Evolutionary conservation across 1,140 invertebrate genomes (phyloP).

Genomic region (Drosophila nigrodunni): DNA sequence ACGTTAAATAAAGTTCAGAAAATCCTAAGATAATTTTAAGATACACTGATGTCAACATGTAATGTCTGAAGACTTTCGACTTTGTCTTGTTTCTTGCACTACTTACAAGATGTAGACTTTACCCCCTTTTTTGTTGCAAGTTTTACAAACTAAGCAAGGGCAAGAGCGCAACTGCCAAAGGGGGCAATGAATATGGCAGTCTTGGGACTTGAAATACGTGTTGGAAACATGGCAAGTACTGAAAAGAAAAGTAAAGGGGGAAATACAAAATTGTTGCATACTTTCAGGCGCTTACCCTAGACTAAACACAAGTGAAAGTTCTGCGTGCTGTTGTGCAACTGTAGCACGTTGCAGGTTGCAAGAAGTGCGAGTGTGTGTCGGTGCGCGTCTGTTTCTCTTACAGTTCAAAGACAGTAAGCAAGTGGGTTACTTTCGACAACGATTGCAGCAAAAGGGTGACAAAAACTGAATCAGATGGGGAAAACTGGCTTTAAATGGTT

Average conservation of each 20-base stretch:
- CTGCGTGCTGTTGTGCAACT: conserved; percentile 50
- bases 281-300: conserved; percentile 54
- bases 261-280: conserved; percentile 67
- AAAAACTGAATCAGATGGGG: conserved; percentile 29
- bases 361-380: conserved; percentile 3
- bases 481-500: neutral
- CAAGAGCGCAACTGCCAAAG: neutral
- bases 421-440: conserved; percentile 28
- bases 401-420: conserved; percentile 1
- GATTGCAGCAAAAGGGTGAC: conserved; percentile 36
- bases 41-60: conserved; percentile 63
- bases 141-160: neutral
- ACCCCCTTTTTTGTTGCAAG: conserved; percentile 4
- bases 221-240: neutral
- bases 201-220: conserved; percentile 17
- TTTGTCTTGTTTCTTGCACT: conserved; percentile 45
- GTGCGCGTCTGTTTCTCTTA: neutral
- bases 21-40: conserved; percentile 9
- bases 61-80: conserved; percentile 61
- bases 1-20: neutral
- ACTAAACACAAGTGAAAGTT: conserved; percentile 72
- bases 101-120: conserved; percentile 21
- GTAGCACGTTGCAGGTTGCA: conserved; percentile 7
- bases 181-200: conserved; percentile 18
- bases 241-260: conserved; percentile 14